phyloP scores from a whole-genome alignment of 2,888 invertebrate species.

The Scaptomyza polygonia region DNA sequence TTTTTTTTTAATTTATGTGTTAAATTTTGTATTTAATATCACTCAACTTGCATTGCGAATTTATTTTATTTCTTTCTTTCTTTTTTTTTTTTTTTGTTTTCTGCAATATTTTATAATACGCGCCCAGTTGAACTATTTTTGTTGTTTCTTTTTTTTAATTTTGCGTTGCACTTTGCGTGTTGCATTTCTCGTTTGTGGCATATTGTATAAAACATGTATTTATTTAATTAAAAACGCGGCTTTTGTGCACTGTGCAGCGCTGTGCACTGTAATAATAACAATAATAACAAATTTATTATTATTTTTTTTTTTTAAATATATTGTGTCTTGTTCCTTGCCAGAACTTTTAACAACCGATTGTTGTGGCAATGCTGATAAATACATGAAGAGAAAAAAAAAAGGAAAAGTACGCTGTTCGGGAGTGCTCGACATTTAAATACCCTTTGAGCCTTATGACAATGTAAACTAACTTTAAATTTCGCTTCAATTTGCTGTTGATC shows the following conservation, averaged over 20 bases:
- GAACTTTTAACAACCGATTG: conserved; percentile 56
- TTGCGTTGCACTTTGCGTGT: conserved; percentile 32
- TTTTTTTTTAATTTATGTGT: conserved; percentile 31
- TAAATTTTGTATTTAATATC: conserved; percentile 32
- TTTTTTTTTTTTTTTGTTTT: conserved; percentile 8
- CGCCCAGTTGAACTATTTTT: conserved; percentile 15
- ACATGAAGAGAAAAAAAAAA: conserved; percentile 8
- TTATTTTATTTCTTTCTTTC: conserved; percentile 5
- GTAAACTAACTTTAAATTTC: too few species aligned
- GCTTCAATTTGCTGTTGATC: too few species aligned
- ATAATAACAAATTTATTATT: conserved; percentile 49
- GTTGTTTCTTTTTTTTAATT: conserved; percentile 6
- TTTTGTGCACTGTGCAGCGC: conserved; percentile 27
- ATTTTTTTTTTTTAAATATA: conserved; percentile 1
- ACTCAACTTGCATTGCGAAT: not conserved
- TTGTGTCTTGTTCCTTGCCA: conserved; percentile 20
- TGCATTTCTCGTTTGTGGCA: conserved; percentile 50
- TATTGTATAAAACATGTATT: conserved; percentile 51
- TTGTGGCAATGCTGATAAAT: conserved; percentile 38
- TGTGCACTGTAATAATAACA: conserved; percentile 58
- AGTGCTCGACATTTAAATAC: conserved; percentile 10
- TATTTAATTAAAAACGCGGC: conserved; percentile 68
- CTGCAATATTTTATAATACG: conserved; percentile 16
- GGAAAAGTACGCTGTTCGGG: not conserved
- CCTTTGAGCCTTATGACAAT: not conserved